Base-by-base conservation (phyloP, 2,888 invertebrate genomes). In the Drosophila tripunctata region DNA sequence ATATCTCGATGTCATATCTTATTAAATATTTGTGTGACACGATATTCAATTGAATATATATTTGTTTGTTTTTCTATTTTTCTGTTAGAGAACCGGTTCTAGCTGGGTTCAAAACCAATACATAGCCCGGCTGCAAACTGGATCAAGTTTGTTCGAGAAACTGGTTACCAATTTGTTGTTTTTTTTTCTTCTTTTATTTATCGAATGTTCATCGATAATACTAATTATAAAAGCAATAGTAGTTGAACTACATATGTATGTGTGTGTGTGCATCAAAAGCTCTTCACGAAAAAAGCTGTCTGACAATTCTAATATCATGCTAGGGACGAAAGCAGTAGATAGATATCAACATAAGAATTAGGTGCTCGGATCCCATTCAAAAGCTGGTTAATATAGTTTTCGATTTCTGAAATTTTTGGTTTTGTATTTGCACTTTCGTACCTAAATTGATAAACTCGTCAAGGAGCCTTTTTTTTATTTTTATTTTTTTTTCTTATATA, bases 101-200 rank as follows among this genome's bases (percentile, higher is more conserved):
- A 27, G 17, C 44, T 35, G n/a, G 35, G 44, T 24, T 44, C 27
- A n/a, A 41, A 58, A 27, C 35, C 35, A 51, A 51, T n/a, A 27
- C 7, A 21, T n/a, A 51, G 54, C 30, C 30, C 22, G 43, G 19
- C 62, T 36, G 35, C 43, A 55, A 71, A 71, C 67, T 67, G 40
- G 72, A 71, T 72, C 33, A 52, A 31, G 58, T 35, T 33, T 17
- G 44, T 30, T n/a, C 35, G 10, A 8, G 10, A 19, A 67, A 69
- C 62, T 67, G 70, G 65, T 68, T 68, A 24, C 44, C 17, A 48
- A 65, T 40, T 50, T 21, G 69, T 27, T n/a, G n/a, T n/a, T n/a
- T n/a, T n/a, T n/a, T n/a, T n/a, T n/a, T n/a, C n/a, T n/a, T n/a
- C n/a, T n/a, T n/a, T n/a, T n/a, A n/a, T n/a, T n/a, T n/a, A n/a